Conservation (phyloP, 2,888 invertebrate genomes). For the Ramazzottius varieornatus region DNA sequence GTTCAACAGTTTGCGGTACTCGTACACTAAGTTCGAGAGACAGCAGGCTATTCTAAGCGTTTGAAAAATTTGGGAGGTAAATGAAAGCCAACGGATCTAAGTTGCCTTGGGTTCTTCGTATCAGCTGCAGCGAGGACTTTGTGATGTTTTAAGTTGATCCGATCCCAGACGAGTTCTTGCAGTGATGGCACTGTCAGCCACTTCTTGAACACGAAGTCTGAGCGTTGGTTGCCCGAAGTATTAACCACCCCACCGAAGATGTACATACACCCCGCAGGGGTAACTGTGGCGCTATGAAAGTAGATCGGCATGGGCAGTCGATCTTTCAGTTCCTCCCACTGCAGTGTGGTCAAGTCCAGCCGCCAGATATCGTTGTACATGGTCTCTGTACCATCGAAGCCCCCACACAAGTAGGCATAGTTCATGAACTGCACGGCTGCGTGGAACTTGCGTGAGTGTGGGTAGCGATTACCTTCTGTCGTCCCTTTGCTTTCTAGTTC, state of each 20-base stretch:
- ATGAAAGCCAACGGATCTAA: too few relatives aligned
- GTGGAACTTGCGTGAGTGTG: slow-evolving; percentile 15
- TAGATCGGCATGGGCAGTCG: slow-evolving; percentile 14
- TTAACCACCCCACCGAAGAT: slow-evolving; percentile 14
- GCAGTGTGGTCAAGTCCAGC: slow-evolving; percentile 12
- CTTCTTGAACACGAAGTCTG: slow-evolving; percentile 13
- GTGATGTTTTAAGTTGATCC: neutral
- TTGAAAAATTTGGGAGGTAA: too few relatives aligned
- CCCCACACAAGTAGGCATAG: slow-evolving; percentile 15
- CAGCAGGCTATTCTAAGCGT: too few relatives aligned
- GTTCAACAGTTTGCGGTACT: too few relatives aligned
- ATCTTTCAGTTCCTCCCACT: slow-evolving; percentile 13
- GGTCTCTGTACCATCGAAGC: slow-evolving; percentile 10
- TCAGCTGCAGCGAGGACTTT: neutral
- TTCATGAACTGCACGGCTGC: slow-evolving; percentile 13
- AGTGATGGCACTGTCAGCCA: slow-evolving; percentile 15
- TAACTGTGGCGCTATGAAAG: slow-evolving; percentile 17
- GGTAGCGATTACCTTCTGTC: slow-evolving; percentile 9
- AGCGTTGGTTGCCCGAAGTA: slow-evolving; percentile 9
- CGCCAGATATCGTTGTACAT: slow-evolving; percentile 16
- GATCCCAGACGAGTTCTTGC: slow-evolving; percentile 8
- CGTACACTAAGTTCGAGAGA: too few relatives aligned
- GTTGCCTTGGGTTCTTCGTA: too few relatives aligned
- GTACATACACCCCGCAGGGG: slow-evolving; percentile 15
- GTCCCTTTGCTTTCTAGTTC: slow-evolving; percentile 9